Base-by-base conservation (phyloP, 2,113 vertebrate genomes). In the Amphilophus citrinellus region DNA sequence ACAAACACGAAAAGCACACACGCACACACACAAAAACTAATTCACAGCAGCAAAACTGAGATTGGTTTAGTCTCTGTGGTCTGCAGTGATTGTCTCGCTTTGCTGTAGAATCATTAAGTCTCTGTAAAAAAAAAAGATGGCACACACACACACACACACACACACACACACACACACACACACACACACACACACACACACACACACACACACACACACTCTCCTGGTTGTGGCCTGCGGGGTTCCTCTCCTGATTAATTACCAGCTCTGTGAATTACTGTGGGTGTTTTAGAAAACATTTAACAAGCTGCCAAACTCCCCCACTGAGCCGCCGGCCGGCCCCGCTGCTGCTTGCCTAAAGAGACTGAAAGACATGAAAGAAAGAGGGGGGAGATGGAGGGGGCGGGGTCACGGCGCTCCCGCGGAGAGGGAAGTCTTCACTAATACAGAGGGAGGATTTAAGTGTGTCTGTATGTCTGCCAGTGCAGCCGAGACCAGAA, bases 241-340 rank as follows among this genome's bases (percentile, higher is more conserved):
- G 88, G 79, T 47, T 86, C 88, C 83, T 89, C 89, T 88, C 79
- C 85, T 86, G 88, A 90, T 88, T 90, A 90, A 92, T 92, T 89
- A 89, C 83, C 61, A 77, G 32, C 86, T 89, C 80, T 61, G 81
- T 90, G 91, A 91, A 89, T 91, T 89, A 88, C 87, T 89, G 82
- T 87, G 84, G 87, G 81, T 89, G 85, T 89, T 92, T 91, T 76
- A 87, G 82, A 91, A 88, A 90, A 93, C 87, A 91, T 91, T 90
- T 90, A 93, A 88, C 86, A 82, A 88, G 84, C 87, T 92, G 91
- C 91, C 92, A 93, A 88, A 83, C 83, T 59, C 89, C 88, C 90
- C 91, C 14, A 60, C 86, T 86, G 92, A 80, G 88, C 47, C 63
- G 71, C 68, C 78, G 71, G 84, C 86, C 79, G 76, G 80, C 84